A percentile compares a stretch with the other conserved stretches of the same genome.
Evolutionary conservation across 2,888 invertebrate species (phyloP).

Genomic region (Masnerella sp.): DNA sequence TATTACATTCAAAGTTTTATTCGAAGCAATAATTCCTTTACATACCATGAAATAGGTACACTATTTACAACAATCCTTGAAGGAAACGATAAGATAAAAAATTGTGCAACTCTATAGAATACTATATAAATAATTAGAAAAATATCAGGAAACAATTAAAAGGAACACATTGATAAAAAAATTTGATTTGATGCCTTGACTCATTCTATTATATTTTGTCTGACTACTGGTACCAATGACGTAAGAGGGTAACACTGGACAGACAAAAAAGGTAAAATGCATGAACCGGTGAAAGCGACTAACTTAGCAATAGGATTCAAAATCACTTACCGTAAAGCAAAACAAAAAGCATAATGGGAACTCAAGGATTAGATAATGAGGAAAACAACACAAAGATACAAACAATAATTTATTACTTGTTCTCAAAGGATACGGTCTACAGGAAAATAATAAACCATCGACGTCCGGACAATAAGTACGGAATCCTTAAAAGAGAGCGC

Average conservation of each 20-base stretch:
- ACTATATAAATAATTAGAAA: no score
- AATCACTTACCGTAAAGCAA: slow-evolving; percentile 62
- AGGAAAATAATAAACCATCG: slow-evolving; percentile 64
- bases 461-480: slow-evolving; percentile 72
- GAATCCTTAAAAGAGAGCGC: slow-evolving; percentile 67
- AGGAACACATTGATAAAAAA: not conserved
- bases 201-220: no score
- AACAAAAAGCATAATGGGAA: slow-evolving; percentile 58
- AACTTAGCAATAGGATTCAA: slow-evolving; percentile 48
- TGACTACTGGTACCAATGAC: no score
- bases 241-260: slow-evolving; percentile 6
- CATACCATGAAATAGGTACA: no score
- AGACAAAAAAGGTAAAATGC: slow-evolving; percentile 19
- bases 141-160: not conserved
- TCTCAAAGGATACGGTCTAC: slow-evolving; percentile 71
- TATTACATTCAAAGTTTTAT: no score
- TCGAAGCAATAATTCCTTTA: no score
- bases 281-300: slow-evolving; percentile 35
- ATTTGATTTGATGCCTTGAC: no score
- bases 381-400: slow-evolving; percentile 69
- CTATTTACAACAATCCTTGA: no score
- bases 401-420: slow-evolving; percentile 76
- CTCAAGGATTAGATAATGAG: slow-evolving; percentile 63
- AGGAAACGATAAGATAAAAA: no score
- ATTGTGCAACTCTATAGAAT: no score